A percentile compares a stretch with the other conserved stretches of the same genome.
phyloP scores from a whole-genome alignment of 2,888 invertebrate species.

The Andricus quercusramuli region DNA sequence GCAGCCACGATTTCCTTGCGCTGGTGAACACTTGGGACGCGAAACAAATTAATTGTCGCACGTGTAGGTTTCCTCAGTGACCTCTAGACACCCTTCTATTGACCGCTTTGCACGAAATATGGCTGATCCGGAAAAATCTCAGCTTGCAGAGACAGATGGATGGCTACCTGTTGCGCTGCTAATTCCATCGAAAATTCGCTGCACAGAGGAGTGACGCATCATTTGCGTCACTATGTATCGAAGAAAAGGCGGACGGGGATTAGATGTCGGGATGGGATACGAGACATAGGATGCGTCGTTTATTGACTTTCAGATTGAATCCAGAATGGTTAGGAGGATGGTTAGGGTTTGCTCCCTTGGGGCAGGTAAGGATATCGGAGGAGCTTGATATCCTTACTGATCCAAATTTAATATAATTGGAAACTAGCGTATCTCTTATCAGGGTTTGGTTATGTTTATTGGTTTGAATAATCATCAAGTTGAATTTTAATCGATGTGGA shows the following conservation, averaged over 20 bases:
- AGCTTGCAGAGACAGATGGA: constrained; percentile 46
- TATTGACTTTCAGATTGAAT: constrained; percentile 31
- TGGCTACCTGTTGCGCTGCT: constrained; percentile 55
- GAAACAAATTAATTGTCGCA: not conserved
- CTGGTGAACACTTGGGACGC: constrained; percentile 16
- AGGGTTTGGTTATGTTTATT: not conserved
- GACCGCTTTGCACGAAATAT: constrained; percentile 31
- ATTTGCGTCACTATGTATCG: constrained; percentile 42
- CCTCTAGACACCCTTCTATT: constrained; percentile 2
- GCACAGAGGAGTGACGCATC: constrained; percentile 2
- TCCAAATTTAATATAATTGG: not conserved
- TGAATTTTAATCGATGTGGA: not conserved
- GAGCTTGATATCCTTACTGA: not conserved
- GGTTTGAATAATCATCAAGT: not conserved
- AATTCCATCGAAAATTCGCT: constrained; percentile 50
- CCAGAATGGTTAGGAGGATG: not conserved
- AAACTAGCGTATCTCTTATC: not conserved
- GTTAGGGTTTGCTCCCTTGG: not conserved
- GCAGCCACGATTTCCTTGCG: not conserved
- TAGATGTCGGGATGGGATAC: not conserved
- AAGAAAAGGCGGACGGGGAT: not conserved
- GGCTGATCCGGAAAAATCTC: constrained; percentile 21
- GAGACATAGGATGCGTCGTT: not conserved
- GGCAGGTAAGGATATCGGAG: not conserved
- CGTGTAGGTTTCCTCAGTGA: not conserved